These are phyloP conservation scores for Eidolon dupreanum DNA, from an alignment of 2,797 vertebrate species.

Conservation along the genomic window DNA sequence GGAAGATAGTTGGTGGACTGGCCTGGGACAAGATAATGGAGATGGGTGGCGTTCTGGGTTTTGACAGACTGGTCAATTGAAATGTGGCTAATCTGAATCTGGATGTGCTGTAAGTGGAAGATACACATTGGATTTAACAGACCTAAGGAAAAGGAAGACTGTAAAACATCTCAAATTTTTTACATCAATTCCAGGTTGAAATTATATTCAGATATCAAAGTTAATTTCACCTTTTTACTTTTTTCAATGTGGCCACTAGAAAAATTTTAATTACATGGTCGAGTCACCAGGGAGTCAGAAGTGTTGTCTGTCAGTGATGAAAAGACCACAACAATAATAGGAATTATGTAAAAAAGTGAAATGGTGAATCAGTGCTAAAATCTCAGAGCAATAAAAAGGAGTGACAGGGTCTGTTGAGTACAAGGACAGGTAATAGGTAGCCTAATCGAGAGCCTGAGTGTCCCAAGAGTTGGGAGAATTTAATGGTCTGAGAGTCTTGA, in stretches of 20 bases:
- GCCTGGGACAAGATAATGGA: not conserved
- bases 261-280: not conserved
- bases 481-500: not conserved
- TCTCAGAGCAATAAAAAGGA: not conserved
- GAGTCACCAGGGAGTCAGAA: not conserved
- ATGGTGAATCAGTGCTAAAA: not conserved
- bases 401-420: not conserved
- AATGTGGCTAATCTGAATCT: not conserved
- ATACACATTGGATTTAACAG: not conserved
- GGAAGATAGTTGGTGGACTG: not conserved
- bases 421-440: not conserved
- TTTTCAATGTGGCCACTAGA: not conserved
- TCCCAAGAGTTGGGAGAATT: not conserved
- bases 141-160: not conserved
- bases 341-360: not conserved
- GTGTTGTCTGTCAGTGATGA: not conserved
- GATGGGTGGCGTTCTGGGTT: not conserved
- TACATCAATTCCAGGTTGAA: not conserved
- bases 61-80: not conserved
- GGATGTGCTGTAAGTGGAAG: not conserved
- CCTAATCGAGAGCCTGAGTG: not conserved
- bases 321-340: not conserved
- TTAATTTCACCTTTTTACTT: not conserved
- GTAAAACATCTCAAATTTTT: not conserved
- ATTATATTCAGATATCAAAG: not conserved